A percentile compares a stretch with the other conserved stretches of the same genome.
These are phyloP conservation scores for Picathartes gymnocephalus DNA, from an alignment of 2,113 vertebrate genomes.

Conservation along the genomic window DNA sequence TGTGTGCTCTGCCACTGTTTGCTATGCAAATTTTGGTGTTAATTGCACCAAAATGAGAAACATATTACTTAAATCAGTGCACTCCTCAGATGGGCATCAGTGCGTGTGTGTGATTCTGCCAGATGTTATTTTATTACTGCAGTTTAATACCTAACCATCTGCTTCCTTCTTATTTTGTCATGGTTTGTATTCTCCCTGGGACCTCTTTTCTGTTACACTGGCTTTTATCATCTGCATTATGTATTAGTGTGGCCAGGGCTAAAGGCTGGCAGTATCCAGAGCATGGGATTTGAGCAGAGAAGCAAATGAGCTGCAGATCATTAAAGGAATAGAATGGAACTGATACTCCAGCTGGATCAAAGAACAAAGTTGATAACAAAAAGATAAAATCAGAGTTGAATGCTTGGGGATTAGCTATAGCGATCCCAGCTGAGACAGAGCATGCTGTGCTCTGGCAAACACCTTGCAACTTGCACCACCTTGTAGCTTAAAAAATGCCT, in stretches of 20 bases:
- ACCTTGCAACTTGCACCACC: not conserved
- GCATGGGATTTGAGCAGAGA: not conserved
- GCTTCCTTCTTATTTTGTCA: conserved; percentile 64
- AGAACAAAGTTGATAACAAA: not conserved
- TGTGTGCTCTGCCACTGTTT: conserved; percentile 39
- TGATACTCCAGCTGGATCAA: not conserved
- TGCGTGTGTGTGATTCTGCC: conserved; percentile 47
- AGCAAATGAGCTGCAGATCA: not conserved
- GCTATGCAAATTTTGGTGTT: conserved; percentile 70
- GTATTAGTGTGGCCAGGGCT: conserved; percentile 22
- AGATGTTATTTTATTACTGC: conserved; percentile 68
- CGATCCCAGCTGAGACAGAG: not conserved
- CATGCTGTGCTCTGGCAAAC: not conserved
- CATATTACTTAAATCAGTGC: conserved; percentile 73
- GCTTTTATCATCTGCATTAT: conserved; percentile 60
- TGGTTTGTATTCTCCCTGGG: conserved; percentile 59
- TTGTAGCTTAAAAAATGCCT: not conserved
- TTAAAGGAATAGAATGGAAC: not conserved
- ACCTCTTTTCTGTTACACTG: conserved; percentile 49
- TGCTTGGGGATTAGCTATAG: not conserved
- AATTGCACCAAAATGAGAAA: conserved; percentile 72
- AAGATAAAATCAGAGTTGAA: not conserved
- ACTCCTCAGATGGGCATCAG: conserved; percentile 63
- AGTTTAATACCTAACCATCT: conserved; percentile 71
- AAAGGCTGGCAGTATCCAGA: not conserved